These are phyloP conservation scores for Saccostrea glomerata DNA, from an alignment of 1,140 invertebrate species.

Conservation along the genomic window DNA sequence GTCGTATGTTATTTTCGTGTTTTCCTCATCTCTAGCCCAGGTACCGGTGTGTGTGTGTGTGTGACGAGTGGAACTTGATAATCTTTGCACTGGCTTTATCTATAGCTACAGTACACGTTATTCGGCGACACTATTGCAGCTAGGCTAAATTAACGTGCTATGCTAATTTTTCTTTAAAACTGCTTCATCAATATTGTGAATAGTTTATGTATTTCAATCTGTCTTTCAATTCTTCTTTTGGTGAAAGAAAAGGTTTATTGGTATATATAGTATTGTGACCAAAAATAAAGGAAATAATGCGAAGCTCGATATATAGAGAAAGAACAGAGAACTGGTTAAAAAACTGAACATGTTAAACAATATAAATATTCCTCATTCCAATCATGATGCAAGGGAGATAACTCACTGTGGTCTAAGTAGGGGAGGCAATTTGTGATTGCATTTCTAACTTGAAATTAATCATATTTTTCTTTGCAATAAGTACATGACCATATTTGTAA, in stretches of 20 bases:
- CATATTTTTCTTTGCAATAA: not conserved
- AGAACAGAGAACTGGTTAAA: conserved; percentile 8
- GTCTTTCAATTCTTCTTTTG: too few species aligned
- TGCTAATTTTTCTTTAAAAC: too few species aligned
- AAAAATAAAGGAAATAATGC: not conserved
- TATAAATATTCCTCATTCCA: conserved; percentile 26
- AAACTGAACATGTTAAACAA: conserved; percentile 35
- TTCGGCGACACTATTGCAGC: too few species aligned
- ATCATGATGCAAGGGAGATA: conserved; percentile 24
- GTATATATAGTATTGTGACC: not conserved
- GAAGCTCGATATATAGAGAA: not conserved
- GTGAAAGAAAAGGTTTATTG: too few species aligned
- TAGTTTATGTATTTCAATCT: too few species aligned
- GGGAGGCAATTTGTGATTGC: conserved; percentile 23
- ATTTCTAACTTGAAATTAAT: not conserved
- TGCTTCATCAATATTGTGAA: too few species aligned
- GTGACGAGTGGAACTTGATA: too few species aligned
- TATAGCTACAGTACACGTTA: too few species aligned
- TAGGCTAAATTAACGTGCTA: too few species aligned
- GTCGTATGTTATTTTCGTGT: too few species aligned
- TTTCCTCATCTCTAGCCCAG: too few species aligned
- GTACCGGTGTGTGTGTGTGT: not conserved
- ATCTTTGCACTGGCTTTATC: too few species aligned
- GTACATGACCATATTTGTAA: not conserved
- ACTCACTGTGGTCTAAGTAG: conserved; percentile 31